Percentiles rank a stretch among this genome's conserved stretches.
Conservation (phyloP, 2,888 invertebrate species). For the Lagria hirta region DNA sequence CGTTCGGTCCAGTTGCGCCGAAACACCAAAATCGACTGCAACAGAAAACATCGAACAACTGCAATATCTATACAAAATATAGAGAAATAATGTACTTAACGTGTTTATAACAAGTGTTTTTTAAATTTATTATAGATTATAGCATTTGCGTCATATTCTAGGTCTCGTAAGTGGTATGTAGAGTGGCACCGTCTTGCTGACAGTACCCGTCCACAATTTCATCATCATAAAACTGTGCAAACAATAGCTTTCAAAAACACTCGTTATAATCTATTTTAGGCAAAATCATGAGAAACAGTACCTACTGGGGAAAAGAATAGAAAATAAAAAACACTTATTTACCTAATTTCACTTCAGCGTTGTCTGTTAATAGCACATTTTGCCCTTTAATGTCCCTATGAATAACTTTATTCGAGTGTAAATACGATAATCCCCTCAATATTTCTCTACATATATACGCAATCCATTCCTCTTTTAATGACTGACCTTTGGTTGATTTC, state of each 20-base stretch:
- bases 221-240: too few relatives aligned
- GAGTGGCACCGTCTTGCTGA: too few relatives aligned
- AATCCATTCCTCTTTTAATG: constrained; percentile 99
- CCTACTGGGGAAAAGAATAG: too few relatives aligned
- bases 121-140: not conserved
- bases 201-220: too few relatives aligned
- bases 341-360: constrained; percentile 99
- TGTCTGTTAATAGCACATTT: constrained; percentile 98
- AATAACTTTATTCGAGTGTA: constrained; percentile 98
- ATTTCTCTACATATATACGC: constrained; percentile 98
- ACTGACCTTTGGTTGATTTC: constrained; percentile 98
- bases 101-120: too few relatives aligned
- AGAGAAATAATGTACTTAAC: too few relatives aligned
- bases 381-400: constrained; percentile 99
- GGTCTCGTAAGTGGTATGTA: too few relatives aligned
- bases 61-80: too few relatives aligned
- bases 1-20: constrained; percentile 97
- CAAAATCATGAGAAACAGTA: too few relatives aligned
- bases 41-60: too few relatives aligned
- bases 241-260: too few relatives aligned
- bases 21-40: constrained; percentile 94
- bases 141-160: not conserved
- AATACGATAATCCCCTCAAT: constrained; percentile 91
- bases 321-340: constrained; percentile 38
- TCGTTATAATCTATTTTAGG: too few relatives aligned